Conservation (phyloP, 2,797 vertebrate genomes). For the Dromococcyx pavoninus region DNA sequence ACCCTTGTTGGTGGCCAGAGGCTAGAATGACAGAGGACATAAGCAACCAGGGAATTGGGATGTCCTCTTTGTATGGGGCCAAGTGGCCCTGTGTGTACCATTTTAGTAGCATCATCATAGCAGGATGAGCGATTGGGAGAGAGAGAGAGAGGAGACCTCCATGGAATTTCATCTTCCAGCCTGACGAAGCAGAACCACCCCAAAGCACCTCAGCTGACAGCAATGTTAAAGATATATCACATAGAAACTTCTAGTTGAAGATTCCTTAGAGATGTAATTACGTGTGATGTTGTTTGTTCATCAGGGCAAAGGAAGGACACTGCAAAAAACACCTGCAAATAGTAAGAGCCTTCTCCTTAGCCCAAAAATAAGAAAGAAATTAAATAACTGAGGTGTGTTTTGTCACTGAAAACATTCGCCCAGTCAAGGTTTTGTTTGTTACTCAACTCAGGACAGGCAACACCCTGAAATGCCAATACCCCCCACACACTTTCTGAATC, state of each 20-base stretch:
- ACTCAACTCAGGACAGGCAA: neutral
- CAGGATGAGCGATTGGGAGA: neutral
- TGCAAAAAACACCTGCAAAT: neutral
- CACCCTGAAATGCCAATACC: neutral
- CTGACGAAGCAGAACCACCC: neutral
- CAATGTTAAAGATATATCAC: neutral
- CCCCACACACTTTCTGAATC: neutral
- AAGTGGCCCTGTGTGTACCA: rapidly evolving
- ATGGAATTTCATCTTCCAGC: neutral
- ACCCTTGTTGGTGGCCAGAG: neutral
- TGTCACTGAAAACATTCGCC: neutral
- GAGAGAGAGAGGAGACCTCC: neutral
- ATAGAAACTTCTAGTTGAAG: neutral
- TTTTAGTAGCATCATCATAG: neutral
- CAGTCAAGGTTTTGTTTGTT: neutral
- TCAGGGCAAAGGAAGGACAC: neutral
- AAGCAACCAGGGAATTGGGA: rapidly evolving
- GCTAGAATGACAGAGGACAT: neutral
- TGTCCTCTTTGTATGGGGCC: neutral
- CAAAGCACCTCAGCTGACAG: neutral
- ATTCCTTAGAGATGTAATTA: neutral
- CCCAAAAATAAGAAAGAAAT: neutral
- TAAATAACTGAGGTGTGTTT: neutral
- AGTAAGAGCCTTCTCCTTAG: neutral
- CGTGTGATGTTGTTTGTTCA: neutral